Percentiles rank a stretch among this genome's conserved stretches.
phyloP scores from a whole-genome alignment of 2,113 vertebrate species.

The Circaetus gallicus region DNA sequence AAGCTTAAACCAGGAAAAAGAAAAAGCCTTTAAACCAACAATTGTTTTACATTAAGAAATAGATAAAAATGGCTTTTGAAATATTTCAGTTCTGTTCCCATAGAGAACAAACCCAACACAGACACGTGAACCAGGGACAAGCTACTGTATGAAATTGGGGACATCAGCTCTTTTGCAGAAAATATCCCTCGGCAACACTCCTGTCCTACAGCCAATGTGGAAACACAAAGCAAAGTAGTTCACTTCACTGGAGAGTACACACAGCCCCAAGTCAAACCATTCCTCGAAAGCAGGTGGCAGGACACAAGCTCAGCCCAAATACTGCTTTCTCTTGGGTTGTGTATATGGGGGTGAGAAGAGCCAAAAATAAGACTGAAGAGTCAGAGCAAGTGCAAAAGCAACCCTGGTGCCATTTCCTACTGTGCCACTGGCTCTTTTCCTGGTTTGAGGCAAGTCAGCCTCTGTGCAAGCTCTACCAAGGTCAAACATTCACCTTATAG shows the following conservation, averaged over 20 bases:
- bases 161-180: background rate
- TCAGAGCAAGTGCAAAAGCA: background rate
- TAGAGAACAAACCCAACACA: background rate
- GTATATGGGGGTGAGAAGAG: background rate
- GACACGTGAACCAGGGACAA: background rate
- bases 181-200: background rate
- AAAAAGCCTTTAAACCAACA: background rate
- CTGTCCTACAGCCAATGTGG: background rate
- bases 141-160: background rate
- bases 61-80: background rate
- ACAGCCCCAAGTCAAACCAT: background rate
- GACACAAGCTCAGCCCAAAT: background rate
- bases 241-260: background rate
- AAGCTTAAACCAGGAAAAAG: background rate
- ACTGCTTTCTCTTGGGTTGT: background rate
- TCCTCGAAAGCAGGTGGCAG: background rate
- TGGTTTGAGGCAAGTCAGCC: background rate
- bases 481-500: background rate
- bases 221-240: background rate
- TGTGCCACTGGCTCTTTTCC: background rate
- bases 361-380: background rate
- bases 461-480: background rate
- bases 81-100: background rate
- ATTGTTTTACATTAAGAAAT: background rate
- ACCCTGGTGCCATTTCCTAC: background rate